Conservation (phyloP, 64 coral and sea anemone genomes). For the Stichodactyla mertensii region DNA sequence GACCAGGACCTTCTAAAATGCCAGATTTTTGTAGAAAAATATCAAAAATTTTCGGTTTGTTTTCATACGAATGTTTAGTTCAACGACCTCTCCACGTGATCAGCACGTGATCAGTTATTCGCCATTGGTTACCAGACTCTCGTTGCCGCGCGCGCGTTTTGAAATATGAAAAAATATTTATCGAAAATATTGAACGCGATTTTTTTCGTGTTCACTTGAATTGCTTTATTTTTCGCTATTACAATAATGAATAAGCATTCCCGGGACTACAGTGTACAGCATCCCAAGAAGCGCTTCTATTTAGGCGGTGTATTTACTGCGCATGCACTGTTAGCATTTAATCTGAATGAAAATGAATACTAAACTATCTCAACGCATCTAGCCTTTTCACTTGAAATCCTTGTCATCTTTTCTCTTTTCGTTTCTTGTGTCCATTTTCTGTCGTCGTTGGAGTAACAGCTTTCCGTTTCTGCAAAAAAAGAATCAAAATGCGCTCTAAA, state of each 20-base stretch:
- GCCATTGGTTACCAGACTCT: not conserved
- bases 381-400: not conserved
- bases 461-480: not conserved
- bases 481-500: not conserved
- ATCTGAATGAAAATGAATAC: not conserved
- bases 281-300: too few species aligned
- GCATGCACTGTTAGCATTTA: not conserved
- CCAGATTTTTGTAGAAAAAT: not conserved
- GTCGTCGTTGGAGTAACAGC: not conserved
- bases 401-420: constrained; percentile 12
- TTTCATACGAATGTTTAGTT: not conserved
- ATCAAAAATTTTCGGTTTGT: not conserved
- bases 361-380: not conserved
- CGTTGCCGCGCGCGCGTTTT: not conserved
- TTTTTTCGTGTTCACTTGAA: too few species aligned
- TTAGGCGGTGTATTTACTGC: too few species aligned
- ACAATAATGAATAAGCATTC: too few species aligned
- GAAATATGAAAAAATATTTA: too few species aligned
- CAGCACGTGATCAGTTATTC: not conserved
- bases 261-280: too few species aligned
- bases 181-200: too few species aligned
- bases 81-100: not conserved
- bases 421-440: not conserved
- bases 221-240: too few species aligned
- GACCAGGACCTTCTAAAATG: not conserved